Percentiles rank a stretch among this genome's conserved stretches.
Evolutionary conservation across 2,797 vertebrate species (phyloP).

Genomic region (Margarornis squamiger): DNA sequence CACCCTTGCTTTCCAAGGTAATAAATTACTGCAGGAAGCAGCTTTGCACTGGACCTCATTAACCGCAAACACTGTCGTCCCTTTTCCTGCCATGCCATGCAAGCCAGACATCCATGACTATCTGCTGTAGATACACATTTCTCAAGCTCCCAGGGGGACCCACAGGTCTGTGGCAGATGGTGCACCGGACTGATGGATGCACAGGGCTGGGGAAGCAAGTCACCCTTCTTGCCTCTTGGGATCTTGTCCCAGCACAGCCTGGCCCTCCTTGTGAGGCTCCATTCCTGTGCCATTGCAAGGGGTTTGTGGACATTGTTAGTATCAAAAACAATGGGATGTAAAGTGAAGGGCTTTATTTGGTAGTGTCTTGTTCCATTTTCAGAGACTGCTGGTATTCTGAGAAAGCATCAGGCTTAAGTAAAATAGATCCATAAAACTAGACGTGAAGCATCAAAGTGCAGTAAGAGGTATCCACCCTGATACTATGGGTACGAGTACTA

Average conservation of each 20-base stretch:
- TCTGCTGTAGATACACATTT: neutral
- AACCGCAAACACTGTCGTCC: fast-evolving
- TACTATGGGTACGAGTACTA: fast-evolving
- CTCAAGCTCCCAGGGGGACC: neutral
- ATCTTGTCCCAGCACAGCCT: neutral
- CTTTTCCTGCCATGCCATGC: neutral
- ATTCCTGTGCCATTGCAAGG: neutral
- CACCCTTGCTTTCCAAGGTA: neutral
- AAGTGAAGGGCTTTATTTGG: neutral
- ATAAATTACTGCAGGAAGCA: neutral
- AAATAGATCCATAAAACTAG: neutral
- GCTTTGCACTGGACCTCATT: constrained; percentile 27
- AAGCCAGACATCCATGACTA: neutral
- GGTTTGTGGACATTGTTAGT: neutral
- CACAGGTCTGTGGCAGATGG: neutral
- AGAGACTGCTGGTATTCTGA: neutral
- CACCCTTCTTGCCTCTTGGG: neutral
- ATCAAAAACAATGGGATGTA: fast-evolving
- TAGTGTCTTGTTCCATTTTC: neutral
- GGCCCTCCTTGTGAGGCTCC: neutral
- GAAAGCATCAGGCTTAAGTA: neutral
- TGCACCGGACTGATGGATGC: neutral
- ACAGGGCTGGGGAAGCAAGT: neutral
- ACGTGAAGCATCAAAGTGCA: neutral
- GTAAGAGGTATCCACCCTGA: fast-evolving